A percentile compares a stretch with the other conserved stretches of the same genome.
phyloP scores from a whole-genome alignment of 2,113 vertebrate species.

The Passer domesticus region DNA sequence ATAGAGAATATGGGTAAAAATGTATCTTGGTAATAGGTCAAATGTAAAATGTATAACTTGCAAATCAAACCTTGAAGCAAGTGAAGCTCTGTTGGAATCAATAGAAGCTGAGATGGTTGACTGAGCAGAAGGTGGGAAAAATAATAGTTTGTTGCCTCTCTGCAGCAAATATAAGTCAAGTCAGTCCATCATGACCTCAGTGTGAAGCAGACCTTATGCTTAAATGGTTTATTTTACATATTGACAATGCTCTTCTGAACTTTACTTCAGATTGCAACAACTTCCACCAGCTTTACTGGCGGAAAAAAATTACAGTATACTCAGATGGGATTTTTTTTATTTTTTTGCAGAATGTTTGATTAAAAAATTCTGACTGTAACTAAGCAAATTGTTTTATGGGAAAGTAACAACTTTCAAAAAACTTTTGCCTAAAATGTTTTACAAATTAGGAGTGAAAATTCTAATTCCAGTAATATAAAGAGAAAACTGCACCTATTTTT shows the following conservation, averaged over 20 bases:
- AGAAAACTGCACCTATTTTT: background rate
- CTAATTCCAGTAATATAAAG: background rate
- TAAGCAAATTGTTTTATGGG: background rate
- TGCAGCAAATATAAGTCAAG: background rate
- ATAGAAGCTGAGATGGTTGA: background rate
- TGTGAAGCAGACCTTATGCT: background rate
- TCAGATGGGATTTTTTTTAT: background rate
- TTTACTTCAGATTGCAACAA: background rate
- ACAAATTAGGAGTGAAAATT: background rate
- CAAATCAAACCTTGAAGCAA: background rate
- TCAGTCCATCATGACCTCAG: background rate
- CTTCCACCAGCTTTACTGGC: background rate
- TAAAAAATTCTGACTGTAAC: background rate
- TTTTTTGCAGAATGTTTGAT: background rate
- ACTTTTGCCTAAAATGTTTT: background rate
- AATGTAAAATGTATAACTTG: background rate
- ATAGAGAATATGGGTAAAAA: background rate
- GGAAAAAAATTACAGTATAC: background rate
- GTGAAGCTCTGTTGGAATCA: conserved; percentile 4
- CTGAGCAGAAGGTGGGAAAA: conserved; percentile 24
- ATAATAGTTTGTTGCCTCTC: background rate
- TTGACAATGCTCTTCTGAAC: background rate
- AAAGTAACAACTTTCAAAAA: background rate
- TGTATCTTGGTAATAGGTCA: background rate
- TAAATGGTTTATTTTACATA: background rate